Evolutionary conservation across 1,140 invertebrate species (phyloP).

Genomic region (Laupala kohalensis): DNA sequence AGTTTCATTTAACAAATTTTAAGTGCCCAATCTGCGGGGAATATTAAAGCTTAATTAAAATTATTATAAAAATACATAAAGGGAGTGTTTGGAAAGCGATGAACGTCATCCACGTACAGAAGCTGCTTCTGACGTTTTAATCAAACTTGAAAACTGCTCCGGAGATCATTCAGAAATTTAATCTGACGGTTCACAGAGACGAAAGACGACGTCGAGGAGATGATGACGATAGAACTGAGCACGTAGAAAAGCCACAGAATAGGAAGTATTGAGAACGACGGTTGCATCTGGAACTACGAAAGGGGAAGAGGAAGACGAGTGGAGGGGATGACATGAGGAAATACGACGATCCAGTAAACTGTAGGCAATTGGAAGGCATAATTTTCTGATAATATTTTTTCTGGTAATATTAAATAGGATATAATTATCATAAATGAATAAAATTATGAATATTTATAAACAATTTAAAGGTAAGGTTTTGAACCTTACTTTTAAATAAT

Average conservation of each 20-base stretch:
- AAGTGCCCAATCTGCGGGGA: not conserved
- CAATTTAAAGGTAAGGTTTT: too few species aligned
- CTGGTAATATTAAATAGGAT: too few species aligned
- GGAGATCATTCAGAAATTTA: not conserved
- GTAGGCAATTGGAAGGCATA: too few species aligned
- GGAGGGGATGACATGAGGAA: too few species aligned
- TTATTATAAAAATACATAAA: not conserved
- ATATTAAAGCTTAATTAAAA: not conserved
- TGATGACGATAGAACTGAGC: not conserved
- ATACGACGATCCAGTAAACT: too few species aligned
- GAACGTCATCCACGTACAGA: not conserved
- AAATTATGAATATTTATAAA: too few species aligned
- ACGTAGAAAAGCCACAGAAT: too few species aligned
- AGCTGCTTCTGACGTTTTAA: not conserved
- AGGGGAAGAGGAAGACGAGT: not conserved
- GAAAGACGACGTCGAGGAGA: not conserved
- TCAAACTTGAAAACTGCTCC: not conserved
- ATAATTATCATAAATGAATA: too few species aligned
- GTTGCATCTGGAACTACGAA: not conserved
- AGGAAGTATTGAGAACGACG: too few species aligned
- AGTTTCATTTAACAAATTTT: not conserved
- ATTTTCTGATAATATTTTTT: too few species aligned
- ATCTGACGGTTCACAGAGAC: not conserved
- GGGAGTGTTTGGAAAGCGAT: not conserved
- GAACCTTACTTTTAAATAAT: too few species aligned